Evolutionary conservation across 1,140 invertebrate genomes (phyloP).

Genomic region (Drosophila saltans): DNA sequence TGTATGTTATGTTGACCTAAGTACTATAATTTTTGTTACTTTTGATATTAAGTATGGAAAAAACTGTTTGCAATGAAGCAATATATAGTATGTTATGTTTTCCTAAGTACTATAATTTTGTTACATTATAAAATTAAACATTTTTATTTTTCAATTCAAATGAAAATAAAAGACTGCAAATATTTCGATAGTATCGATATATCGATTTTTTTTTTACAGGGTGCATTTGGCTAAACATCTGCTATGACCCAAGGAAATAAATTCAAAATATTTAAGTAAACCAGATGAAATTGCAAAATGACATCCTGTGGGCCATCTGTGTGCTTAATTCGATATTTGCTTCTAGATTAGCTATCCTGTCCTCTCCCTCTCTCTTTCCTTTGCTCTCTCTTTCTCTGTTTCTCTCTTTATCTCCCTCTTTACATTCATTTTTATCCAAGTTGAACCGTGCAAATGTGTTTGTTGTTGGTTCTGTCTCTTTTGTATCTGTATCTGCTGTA

Average conservation of each 20-base stretch:
- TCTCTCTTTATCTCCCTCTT: background rate
- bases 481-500: conserved; percentile 3
- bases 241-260: background rate
- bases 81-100: too few species aligned
- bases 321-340: background rate
- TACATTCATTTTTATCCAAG: conserved; percentile 6
- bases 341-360: background rate
- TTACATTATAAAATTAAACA: too few species aligned
- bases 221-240: background rate
- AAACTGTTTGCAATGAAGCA: too few species aligned
- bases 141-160: too few species aligned
- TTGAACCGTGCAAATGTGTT: background rate
- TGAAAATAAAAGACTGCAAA: too few species aligned
- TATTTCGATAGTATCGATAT: too few species aligned
- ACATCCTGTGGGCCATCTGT: conserved; percentile 1
- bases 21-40: too few species aligned
- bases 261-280: background rate
- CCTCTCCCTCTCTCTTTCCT: background rate
- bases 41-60: too few species aligned
- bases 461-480: background rate
- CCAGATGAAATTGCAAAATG: background rate
- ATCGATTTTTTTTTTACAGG: background rate
- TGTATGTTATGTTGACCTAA: too few species aligned
- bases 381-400: background rate
- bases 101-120: too few species aligned